Conservation (phyloP, 2,888 invertebrate genomes). For the Poecilobothrus nobilitatus region DNA sequence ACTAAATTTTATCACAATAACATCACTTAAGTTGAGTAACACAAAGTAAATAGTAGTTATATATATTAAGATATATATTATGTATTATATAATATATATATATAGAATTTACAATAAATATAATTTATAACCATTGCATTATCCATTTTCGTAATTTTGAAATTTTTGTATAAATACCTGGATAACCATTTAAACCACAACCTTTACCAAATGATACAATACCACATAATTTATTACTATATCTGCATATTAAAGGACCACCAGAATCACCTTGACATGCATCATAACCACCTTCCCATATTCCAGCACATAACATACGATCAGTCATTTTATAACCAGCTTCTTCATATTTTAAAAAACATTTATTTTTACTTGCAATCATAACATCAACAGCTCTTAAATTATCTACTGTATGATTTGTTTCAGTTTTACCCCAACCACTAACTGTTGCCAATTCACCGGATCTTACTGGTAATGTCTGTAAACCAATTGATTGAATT, state of each 20-base stretch:
- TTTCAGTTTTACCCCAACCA: conserved; percentile 20
- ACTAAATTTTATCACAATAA: too few species aligned
- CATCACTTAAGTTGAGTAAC: too few species aligned
- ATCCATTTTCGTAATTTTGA: conserved; percentile 13
- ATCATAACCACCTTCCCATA: conserved; percentile 11
- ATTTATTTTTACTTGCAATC: neutral
- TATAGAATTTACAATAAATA: neutral
- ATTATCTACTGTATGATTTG: neutral
- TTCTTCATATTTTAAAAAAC: neutral
- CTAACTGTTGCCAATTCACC: conserved; percentile 19
- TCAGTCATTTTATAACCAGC: conserved; percentile 14
- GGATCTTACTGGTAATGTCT: neutral
- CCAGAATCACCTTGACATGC: conserved; percentile 17
- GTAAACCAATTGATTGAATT: neutral
- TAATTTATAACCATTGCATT: neutral
- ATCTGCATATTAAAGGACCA: conserved; percentile 14
- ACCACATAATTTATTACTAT: conserved; percentile 9
- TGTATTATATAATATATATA: too few species aligned
- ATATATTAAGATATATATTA: too few species aligned
- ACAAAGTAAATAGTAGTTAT: too few species aligned
- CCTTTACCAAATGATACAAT: conserved; percentile 16
- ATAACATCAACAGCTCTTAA: neutral
- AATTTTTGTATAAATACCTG: conserved; percentile 13
- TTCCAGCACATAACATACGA: conserved; percentile 15
- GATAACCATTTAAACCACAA: conserved; percentile 11